Evolutionary conservation across 2,113 vertebrate genomes (phyloP), one percentile per base, ranked within the genome.

Genomic region (Mastomys coucha): DNA sequence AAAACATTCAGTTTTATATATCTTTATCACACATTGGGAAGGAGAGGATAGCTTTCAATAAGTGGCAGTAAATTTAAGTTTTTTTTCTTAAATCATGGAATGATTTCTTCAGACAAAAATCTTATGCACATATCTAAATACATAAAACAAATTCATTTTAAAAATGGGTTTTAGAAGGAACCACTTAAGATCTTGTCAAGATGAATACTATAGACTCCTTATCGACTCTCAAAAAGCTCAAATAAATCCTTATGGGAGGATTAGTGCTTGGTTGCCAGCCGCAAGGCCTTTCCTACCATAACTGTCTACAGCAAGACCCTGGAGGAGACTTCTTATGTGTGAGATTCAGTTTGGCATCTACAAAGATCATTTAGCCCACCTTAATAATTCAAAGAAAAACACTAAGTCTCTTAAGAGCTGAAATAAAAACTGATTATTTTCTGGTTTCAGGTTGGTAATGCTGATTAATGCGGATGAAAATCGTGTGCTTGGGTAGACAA

Each of bases 161-260:
- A 95, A 93, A 97, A 88, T 92, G 16, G 12, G 90, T 90, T 95
- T 96, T 88, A 75, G 85, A 63, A 92, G 53, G 84, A 93, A 88
- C 12, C 39, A 88, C 31, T 95, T 95, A 93, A 63, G 36, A 70
- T 91, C 39, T 92, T 90, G 63, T 96, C 53, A 72, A 87, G 45
- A 63, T 88, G 88, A 90, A 92, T 93, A 63, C 75, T 11, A 22
- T 73, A 82, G 93, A 92, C 36, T 82, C 24, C 80, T 96, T 95
- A 63, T 84, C 53, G 33, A 14, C 31, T 93, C 58, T 36, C n/a
- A 42, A 45, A 95, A 56, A 63, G 78, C 69, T 93, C 60, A 49
- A 63, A 49, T 87, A 73, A 93, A 92, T 87, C 63, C 49, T 78
- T 20, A 3, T 0, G 33, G 69, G 76, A 87, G 28, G 85, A 78